Evolutionary conservation across 37 sponge, comb jelly and placozoan genomes (phyloP).

Genomic region (Ephydatia muelleri): DNA sequence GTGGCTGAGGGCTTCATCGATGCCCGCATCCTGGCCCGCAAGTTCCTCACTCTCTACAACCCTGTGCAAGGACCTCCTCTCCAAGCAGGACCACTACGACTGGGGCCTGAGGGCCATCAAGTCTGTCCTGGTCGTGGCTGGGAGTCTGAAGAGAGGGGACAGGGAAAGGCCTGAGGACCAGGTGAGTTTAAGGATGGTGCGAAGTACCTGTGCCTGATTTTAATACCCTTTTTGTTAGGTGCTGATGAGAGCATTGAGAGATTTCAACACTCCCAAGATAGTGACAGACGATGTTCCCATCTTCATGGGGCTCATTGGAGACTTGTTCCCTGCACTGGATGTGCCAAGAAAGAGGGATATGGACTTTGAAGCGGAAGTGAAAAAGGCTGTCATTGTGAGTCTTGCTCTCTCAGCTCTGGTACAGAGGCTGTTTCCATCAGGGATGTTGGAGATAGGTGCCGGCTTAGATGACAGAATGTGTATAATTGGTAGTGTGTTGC

Average conservation of each 20-base stretch:
- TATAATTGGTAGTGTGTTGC: too few relatives aligned
- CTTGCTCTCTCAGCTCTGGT: too few relatives aligned
- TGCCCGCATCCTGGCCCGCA: slow-evolving; percentile 90
- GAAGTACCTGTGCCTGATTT: not conserved
- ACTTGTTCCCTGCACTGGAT: slow-evolving; percentile 97
- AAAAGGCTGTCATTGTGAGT: slow-evolving; percentile 81
- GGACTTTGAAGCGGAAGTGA: slow-evolving; percentile 90
- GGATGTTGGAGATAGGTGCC: too few relatives aligned
- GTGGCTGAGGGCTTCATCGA: slow-evolving; percentile 98
- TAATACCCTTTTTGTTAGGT: too few relatives aligned
- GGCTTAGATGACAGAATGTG: too few relatives aligned
- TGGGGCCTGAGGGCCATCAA: slow-evolving; percentile 99
- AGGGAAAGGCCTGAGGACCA: slow-evolving; percentile 95
- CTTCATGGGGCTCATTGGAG: slow-evolving; percentile 99
- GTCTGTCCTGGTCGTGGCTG: slow-evolving; percentile 98
- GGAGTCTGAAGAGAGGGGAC: slow-evolving; percentile 96
- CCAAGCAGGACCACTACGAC: slow-evolving; percentile 98
- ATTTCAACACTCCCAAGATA: slow-evolving; percentile 99
- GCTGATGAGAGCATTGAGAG: slow-evolving; percentile 97
- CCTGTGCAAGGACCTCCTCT: slow-evolving; percentile 91
- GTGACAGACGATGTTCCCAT: slow-evolving; percentile 96
- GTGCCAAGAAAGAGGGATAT: slow-evolving; percentile 96
- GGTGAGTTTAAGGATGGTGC: slow-evolving; percentile 20
- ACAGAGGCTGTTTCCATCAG: too few relatives aligned
- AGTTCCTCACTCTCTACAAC: slow-evolving; percentile 98